Conservation (phyloP, 2,113 vertebrate species). For the Candoia aspera region DNA sequence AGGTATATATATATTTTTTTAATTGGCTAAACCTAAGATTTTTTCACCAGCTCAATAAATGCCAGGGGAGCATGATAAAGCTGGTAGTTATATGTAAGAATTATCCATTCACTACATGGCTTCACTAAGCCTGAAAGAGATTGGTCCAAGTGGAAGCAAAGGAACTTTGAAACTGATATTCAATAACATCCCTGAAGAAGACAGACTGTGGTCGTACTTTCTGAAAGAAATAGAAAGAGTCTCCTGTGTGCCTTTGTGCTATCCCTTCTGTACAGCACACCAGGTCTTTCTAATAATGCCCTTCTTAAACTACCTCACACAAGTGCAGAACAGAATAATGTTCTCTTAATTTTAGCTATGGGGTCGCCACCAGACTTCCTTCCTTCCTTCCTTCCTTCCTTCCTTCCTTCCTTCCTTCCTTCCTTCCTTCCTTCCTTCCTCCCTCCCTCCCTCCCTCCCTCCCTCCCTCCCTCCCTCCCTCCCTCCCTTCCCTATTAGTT, state of each 20-base stretch:
- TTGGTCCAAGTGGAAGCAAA: not conserved
- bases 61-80: not conserved
- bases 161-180: not conserved
- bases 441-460: no score
- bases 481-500: not conserved
- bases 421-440: no score
- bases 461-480: no score
- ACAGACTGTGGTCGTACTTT: not conserved
- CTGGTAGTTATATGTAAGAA: not conserved
- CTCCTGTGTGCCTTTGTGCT: not conserved
- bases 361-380: not conserved
- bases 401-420: not conserved
- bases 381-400: not conserved
- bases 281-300: not conserved
- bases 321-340: no score
- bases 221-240: not conserved
- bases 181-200: not conserved
- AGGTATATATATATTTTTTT: no score
- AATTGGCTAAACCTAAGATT: not conserved
- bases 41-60: not conserved
- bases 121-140: not conserved
- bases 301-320: not conserved
- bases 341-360: not conserved
- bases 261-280: not conserved
- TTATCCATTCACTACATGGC: not conserved